Conservation (phyloP, 1,140 invertebrate genomes). For the Drosophila neocordata region DNA sequence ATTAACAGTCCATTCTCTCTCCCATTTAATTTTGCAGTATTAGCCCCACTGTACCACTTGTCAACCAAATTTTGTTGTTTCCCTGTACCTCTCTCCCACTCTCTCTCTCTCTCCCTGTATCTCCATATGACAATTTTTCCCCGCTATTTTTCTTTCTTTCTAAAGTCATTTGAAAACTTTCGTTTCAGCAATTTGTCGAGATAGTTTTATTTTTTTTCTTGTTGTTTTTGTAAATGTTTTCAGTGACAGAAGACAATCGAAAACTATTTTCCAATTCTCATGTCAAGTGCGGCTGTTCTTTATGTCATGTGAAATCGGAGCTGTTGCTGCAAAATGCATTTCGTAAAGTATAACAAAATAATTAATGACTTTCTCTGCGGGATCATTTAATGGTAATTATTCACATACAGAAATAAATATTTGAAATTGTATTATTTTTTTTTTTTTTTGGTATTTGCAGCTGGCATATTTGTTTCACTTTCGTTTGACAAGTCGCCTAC, state of each 20-base stretch:
- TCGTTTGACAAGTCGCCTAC: slow-evolving; percentile 28
- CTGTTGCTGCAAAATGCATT: slow-evolving; percentile 32
- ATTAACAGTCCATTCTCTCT: too few species aligned
- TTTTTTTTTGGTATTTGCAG: slow-evolving; percentile 39
- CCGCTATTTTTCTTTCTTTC: too few species aligned
- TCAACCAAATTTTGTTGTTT: neutral
- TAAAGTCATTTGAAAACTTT: slow-evolving; percentile 8
- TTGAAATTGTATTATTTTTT: neutral
- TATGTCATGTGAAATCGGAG: slow-evolving; percentile 44
- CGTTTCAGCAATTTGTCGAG: slow-evolving; percentile 42
- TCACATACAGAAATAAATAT: slow-evolving; percentile 19
- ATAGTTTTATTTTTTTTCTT: slow-evolving; percentile 9
- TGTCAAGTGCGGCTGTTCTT: slow-evolving; percentile 48
- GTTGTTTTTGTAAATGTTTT: slow-evolving; percentile 21
- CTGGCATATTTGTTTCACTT: slow-evolving; percentile 26
- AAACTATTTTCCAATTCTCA: slow-evolving; percentile 35
- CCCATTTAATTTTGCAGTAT: neutral
- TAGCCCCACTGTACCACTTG: neutral
- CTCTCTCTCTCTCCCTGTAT: too few species aligned
- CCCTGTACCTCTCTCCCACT: neutral
- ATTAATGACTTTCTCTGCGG: slow-evolving; percentile 8
- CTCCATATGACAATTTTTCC: too few species aligned
- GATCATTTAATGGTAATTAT: slow-evolving; percentile 50
- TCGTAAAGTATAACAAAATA: slow-evolving; percentile 28
- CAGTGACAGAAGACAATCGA: slow-evolving; percentile 32